phyloP scores from a whole-genome alignment of 2,888 invertebrate genomes.

The Macrophya annulata region DNA sequence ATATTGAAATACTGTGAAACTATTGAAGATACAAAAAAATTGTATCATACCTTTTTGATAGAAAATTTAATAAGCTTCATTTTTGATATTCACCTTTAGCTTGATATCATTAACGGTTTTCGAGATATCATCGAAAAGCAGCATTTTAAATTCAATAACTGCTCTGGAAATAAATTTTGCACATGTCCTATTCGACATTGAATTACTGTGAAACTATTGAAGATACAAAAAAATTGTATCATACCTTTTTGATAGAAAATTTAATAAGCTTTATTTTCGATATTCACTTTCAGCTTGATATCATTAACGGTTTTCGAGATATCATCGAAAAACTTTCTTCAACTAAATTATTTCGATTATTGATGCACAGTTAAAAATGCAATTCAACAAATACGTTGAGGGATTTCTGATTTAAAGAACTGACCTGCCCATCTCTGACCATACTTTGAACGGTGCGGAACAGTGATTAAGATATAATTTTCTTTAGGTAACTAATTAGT shows the following conservation, averaged over 20 bases:
- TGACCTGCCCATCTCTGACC: neutral
- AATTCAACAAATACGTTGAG: neutral
- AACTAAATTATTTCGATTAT: neutral
- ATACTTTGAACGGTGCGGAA: neutral
- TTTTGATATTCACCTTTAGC: neutral
- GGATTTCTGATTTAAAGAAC: neutral
- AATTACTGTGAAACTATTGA: neutral
- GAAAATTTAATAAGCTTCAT: neutral
- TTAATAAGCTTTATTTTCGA: neutral
- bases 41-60: neutral
- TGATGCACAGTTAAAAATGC: neutral
- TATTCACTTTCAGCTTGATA: neutral
- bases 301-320: neutral
- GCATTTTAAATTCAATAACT: neutral
- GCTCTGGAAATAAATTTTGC: neutral
- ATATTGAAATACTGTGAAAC: neutral
- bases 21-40: neutral
- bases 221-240: neutral
- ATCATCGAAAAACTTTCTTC: neutral
- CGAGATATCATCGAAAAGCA: neutral
- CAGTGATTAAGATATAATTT: conserved; percentile 45
- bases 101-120: neutral
- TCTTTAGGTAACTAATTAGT: conserved; percentile 39
- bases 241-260: neutral
- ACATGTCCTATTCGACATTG: too few relatives aligned